Percentiles rank a stretch among this genome's conserved stretches.
These are phyloP conservation scores for Eustalomyia histrio DNA, from an alignment of 2,888 invertebrate genomes.

Conservation along the genomic window DNA sequence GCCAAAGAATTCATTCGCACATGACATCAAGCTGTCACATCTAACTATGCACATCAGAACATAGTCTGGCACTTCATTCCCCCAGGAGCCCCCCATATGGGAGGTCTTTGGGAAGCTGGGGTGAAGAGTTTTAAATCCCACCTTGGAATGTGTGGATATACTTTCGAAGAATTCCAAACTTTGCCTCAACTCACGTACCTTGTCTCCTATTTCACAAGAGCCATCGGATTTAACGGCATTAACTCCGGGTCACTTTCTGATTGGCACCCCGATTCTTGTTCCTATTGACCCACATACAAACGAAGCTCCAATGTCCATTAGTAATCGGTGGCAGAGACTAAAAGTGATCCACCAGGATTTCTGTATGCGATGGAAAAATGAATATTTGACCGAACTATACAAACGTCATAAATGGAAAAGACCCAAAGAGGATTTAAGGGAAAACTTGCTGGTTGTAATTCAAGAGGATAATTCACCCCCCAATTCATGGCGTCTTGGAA, in stretches of 20 bases:
- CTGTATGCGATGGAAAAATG: constrained; percentile 16
- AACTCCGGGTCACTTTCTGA: background rate
- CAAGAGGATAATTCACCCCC: no score
- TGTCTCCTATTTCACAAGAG: no score
- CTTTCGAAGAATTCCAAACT: background rate
- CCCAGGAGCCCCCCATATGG: constrained; percentile 22
- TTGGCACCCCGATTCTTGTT: background rate
- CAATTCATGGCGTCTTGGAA: no score
- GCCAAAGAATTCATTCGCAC: constrained; percentile 10
- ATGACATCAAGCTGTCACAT: background rate
- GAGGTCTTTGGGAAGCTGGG: no score
- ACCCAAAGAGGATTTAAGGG: no score
- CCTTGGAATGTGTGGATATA: background rate
- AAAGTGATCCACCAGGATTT: constrained; percentile 19
- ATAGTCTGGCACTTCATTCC: constrained; percentile 24
- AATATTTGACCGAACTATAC: constrained; percentile 8
- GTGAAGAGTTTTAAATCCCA: no score
- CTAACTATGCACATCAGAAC: background rate
- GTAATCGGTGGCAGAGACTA: constrained; percentile 23
- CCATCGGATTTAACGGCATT: background rate
- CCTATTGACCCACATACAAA: background rate
- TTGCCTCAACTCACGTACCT: constrained; percentile 16
- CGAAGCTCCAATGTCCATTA: no score
- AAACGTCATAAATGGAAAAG: constrained; percentile 32
- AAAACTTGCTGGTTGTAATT: no score